Evolutionary conservation across 1,140 invertebrate genomes (phyloP).

Genomic region (Aphidius gifuensis): DNA sequence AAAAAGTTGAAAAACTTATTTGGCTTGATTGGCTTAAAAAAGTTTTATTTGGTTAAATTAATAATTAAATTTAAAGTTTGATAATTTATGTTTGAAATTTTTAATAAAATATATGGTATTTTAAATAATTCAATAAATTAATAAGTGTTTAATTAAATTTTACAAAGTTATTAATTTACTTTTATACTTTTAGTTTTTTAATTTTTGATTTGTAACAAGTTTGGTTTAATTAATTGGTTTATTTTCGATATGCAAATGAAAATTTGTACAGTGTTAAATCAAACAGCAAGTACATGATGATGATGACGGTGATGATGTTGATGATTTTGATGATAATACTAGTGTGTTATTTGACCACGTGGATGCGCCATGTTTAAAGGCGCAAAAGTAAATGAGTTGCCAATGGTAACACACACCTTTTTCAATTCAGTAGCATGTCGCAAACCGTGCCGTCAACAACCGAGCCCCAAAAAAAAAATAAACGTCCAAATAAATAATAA

Average conservation of each 20-base stretch:
- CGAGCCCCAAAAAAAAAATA: slow-evolving; percentile 10
- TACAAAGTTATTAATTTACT: too few relatives aligned
- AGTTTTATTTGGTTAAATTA: slow-evolving; percentile 21
- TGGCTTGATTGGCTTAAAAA: slow-evolving; percentile 21
- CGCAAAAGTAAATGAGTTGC: too few relatives aligned
- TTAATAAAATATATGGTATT: too few relatives aligned
- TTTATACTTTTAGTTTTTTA: too few relatives aligned
- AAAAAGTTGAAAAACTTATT: not conserved
- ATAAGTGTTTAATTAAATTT: too few relatives aligned
- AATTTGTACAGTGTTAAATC: too few relatives aligned
- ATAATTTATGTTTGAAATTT: not conserved
- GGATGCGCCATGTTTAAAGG: slow-evolving; percentile 31
- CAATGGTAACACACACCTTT: slow-evolving; percentile 1
- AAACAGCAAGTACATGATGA: not conserved
- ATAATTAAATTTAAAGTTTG: not conserved
- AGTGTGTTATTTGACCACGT: slow-evolving; percentile 34
- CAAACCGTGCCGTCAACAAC: slow-evolving; percentile 30
- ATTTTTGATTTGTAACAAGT: too few relatives aligned
- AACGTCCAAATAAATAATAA: not conserved
- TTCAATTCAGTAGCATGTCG: slow-evolving; percentile 40
- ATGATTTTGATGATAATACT: not conserved
- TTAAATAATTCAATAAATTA: too few relatives aligned
- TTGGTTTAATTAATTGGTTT: too few relatives aligned
- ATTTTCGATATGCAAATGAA: too few relatives aligned
- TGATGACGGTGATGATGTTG: not conserved